A percentile compares a stretch with the other conserved stretches of the same genome.
Evolutionary conservation across 2,888 invertebrate genomes (phyloP).

Genomic region (Steinernema hermaphroditum): DNA sequence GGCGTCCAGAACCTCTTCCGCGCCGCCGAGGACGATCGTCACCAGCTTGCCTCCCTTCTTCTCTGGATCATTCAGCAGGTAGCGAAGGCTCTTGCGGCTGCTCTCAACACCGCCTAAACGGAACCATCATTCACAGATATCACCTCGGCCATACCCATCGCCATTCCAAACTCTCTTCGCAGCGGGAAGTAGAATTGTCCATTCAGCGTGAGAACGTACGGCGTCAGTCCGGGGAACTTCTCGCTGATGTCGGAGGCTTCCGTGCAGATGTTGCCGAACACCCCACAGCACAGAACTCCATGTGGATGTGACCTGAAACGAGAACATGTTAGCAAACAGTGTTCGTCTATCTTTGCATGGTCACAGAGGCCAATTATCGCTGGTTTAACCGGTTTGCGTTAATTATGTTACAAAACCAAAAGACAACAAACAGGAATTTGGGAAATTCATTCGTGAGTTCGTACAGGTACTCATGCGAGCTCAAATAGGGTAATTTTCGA

Average conservation of each 20-base stretch:
- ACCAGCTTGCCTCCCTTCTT: slow-evolving; percentile 73
- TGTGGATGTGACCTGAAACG: slow-evolving; percentile 81
- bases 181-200: slow-evolving; percentile 77
- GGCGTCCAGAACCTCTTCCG: slow-evolving; percentile 57
- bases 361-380: too few species aligned
- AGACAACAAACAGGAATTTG: too few species aligned
- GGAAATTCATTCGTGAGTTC: too few species aligned
- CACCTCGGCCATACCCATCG: neutral
- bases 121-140: too few species aligned
- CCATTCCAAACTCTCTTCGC: slow-evolving; percentile 72
- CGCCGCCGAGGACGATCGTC: slow-evolving; percentile 70
- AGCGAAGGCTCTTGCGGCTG: slow-evolving; percentile 73
- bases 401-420: too few species aligned
- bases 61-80: slow-evolving; percentile 59
- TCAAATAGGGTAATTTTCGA: too few species aligned
- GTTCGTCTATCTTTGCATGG: too few species aligned
- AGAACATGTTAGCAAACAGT: too few species aligned
- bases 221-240: slow-evolving; percentile 68
- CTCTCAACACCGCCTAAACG: neutral
- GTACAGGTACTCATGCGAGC: too few species aligned
- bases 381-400: too few species aligned
- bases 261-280: slow-evolving; percentile 79
- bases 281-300: slow-evolving; percentile 81
- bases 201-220: slow-evolving; percentile 72
- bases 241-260: slow-evolving; percentile 71